These are phyloP conservation scores for Cerceris rybyensis DNA, from an alignment of 2,888 invertebrate genomes.

Conservation along the genomic window DNA sequence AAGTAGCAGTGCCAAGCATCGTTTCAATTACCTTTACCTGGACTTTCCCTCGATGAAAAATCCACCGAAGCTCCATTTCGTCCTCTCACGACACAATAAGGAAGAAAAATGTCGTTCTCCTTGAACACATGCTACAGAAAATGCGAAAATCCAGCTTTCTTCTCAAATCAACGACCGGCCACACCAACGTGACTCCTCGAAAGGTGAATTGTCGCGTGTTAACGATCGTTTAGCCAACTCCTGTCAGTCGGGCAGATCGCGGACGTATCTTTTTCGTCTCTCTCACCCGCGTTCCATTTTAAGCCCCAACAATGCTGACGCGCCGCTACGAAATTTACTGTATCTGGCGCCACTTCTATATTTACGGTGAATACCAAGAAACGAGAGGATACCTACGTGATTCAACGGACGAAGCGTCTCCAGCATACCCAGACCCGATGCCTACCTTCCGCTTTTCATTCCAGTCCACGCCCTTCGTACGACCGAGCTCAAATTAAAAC, in stretches of 20 bases:
- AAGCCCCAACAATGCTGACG: constrained; percentile 47
- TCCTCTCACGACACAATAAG: no score
- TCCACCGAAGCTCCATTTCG: no score
- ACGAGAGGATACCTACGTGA: constrained; percentile 61
- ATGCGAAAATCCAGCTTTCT: no score
- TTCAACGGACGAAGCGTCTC: constrained; percentile 45
- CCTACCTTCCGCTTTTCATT: constrained; percentile 62
- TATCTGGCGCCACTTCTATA: constrained; percentile 68
- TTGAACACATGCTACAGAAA: no score
- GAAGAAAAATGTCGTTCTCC: no score
- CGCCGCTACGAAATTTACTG: constrained; percentile 62
- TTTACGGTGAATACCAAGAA: constrained; percentile 63
- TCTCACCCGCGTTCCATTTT: constrained; percentile 50
- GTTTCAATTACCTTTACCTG: no score
- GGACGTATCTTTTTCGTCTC: constrained; percentile 49
- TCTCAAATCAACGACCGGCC: background rate
- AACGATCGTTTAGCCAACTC: constrained; percentile 49
- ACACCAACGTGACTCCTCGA: background rate
- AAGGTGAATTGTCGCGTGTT: constrained; percentile 50
- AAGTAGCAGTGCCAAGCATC: no score
- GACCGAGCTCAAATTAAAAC: constrained; percentile 58
- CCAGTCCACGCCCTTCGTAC: constrained; percentile 54
- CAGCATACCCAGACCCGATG: constrained; percentile 39
- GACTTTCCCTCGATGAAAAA: no score
- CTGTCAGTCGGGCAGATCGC: constrained; percentile 49